Percentiles rank a stretch among this genome's conserved stretches.
These are phyloP conservation scores for Stegastes partitus DNA, from an alignment of 2,113 vertebrate species.

Conservation along the genomic window DNA sequence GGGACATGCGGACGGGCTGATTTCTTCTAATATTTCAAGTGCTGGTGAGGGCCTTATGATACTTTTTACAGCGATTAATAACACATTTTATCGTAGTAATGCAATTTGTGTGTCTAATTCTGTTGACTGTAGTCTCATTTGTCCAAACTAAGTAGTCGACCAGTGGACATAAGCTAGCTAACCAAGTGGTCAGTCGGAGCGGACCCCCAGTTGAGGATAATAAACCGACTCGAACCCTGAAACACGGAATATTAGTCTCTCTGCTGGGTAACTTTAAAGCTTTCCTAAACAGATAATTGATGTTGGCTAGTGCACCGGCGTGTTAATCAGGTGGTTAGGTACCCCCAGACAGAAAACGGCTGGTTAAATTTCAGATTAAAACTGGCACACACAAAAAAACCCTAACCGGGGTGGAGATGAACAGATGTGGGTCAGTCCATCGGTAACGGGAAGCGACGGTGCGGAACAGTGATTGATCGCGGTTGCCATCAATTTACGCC, in stretches of 20 bases:
- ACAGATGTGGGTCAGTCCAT: slow-evolving; percentile 79
- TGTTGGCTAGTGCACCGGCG: background rate
- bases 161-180: slow-evolving; percentile 74
- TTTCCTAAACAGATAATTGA: slow-evolving; percentile 3
- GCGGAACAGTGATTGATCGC: slow-evolving; percentile 81
- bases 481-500: slow-evolving; percentile 65
- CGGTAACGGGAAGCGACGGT: slow-evolving; percentile 75
- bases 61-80: slow-evolving; percentile 37
- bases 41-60: slow-evolving; percentile 77
- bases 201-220: slow-evolving; percentile 59
- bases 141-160: slow-evolving; percentile 63
- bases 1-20: slow-evolving; percentile 81
- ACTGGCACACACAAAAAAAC: slow-evolving; percentile 1
- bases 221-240: slow-evolving; percentile 20
- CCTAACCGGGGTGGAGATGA: slow-evolving; percentile 35
- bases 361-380: slow-evolving; percentile 17
- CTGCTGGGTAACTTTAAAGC: slow-evolving; percentile 30
- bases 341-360: background rate
- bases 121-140: slow-evolving; percentile 33
- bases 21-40: slow-evolving; percentile 69
- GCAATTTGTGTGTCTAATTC: slow-evolving; percentile 16
- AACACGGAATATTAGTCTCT: background rate
- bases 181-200: slow-evolving; percentile 75
- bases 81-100: background rate
- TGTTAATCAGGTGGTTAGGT: slow-evolving; percentile 7